These are phyloP conservation scores for Panonychus citri DNA, from an alignment of 1,140 invertebrate genomes.

Conservation along the genomic window DNA sequence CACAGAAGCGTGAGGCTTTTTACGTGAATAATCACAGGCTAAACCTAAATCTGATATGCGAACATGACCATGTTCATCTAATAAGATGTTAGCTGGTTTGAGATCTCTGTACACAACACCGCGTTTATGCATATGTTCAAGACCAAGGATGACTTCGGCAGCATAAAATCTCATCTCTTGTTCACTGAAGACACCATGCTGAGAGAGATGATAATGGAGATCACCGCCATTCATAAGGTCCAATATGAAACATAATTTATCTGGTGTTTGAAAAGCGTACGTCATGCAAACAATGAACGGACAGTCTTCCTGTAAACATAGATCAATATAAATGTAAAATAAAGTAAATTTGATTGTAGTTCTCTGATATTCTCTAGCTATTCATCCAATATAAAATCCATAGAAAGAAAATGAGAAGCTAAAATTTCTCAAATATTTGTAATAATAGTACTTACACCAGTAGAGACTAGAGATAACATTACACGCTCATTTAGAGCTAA, in stretches of 20 bases:
- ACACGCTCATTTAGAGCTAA: constrained; percentile 95
- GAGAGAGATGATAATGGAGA: constrained; percentile 97
- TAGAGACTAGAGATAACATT: constrained; percentile 96
- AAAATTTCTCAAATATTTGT: neutral
- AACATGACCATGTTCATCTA: constrained; percentile 97
- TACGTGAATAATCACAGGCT: constrained; percentile 97
- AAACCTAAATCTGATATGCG: constrained; percentile 95
- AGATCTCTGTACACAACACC: constrained; percentile 95
- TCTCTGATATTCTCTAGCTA: no score
- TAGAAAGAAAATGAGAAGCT: constrained; percentile 2
- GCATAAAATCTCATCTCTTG: constrained; percentile 98
- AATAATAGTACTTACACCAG: constrained; percentile 48
- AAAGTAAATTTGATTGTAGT: neutral
- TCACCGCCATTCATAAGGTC: constrained; percentile 99
- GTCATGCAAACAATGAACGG: constrained; percentile 99
- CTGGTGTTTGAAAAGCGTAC: constrained; percentile 96
- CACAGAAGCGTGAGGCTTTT: constrained; percentile 24
- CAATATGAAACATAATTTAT: constrained; percentile 97
- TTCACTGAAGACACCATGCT: constrained; percentile 97
- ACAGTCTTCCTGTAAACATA: constrained; percentile 57
- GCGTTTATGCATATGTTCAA: constrained; percentile 98
- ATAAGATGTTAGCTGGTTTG: constrained; percentile 82
- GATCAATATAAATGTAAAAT: constrained; percentile 5
- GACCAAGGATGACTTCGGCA: constrained; percentile 66
- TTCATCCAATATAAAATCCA: no score